Conservation (phyloP, 2,797 vertebrate species). For the Botia almorhae region DNA sequence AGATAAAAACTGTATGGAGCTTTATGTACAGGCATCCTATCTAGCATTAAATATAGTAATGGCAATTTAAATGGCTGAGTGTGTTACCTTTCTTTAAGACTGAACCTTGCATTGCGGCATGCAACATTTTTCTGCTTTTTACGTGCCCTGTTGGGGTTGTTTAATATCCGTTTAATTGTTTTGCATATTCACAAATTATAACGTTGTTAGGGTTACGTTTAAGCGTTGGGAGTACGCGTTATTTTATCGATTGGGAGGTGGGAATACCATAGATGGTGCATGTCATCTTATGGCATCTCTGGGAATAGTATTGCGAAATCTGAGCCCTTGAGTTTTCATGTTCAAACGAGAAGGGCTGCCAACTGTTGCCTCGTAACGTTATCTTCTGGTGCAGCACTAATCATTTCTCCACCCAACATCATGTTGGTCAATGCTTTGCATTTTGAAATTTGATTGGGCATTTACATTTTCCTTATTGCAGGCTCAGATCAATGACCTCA, state of each 20-base stretch:
- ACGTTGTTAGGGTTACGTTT: neutral
- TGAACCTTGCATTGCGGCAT: neutral
- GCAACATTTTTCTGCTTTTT: neutral
- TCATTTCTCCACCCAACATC: conserved; percentile 27
- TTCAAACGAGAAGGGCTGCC: conserved; percentile 26
- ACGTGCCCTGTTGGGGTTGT: neutral
- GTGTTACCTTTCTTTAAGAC: neutral
- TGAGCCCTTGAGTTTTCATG: conserved; percentile 31
- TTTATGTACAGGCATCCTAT: neutral
- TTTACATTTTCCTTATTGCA: conserved; percentile 65
- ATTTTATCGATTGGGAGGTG: neutral
- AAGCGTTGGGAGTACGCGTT: neutral
- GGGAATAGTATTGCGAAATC: conserved; percentile 48
- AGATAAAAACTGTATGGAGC: neutral
- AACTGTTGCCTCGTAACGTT: conserved; percentile 47
- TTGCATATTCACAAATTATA: no score
- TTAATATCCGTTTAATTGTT: conserved; percentile 52
- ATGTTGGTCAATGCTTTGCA: neutral
- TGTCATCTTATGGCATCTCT: conserved; percentile 38
- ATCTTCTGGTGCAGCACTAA: conserved; percentile 26
- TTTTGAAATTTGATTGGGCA: conserved; percentile 24
- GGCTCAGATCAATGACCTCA: conserved; percentile 91
- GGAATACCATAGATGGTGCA: conserved; percentile 36
- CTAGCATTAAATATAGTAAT: neutral
- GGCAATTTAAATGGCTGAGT: conserved; percentile 40